phyloP scores from a whole-genome alignment of 64 coral and sea anemone species.

The Catalaphyllia jardinei region DNA sequence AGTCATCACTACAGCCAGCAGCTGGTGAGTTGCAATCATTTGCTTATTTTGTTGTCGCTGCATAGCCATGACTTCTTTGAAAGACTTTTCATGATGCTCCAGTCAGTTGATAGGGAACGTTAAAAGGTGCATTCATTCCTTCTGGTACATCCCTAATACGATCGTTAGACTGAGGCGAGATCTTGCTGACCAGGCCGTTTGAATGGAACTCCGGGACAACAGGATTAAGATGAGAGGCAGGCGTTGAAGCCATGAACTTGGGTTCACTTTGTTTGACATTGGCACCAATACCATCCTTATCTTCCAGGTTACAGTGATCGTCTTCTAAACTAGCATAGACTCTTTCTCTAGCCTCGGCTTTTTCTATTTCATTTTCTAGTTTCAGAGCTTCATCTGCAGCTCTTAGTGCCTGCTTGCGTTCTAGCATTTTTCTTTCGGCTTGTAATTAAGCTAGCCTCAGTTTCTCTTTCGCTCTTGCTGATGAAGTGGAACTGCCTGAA shows the following conservation, averaged over 20 bases:
- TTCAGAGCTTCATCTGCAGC: too few relatives aligned
- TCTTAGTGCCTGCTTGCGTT: too few relatives aligned
- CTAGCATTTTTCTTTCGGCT: neutral
- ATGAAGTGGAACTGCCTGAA: neutral
- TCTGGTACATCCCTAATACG: too few relatives aligned
- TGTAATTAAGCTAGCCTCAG: constrained; percentile 26
- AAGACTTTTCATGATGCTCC: neutral
- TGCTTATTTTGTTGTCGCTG: constrained; percentile 47
- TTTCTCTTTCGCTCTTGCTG: constrained; percentile 19
- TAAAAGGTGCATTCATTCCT: too few relatives aligned
- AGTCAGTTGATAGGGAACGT: neutral
- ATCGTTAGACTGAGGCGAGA: too few relatives aligned
- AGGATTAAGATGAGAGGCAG: neutral
- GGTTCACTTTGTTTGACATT: neutral
- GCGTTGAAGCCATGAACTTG: constrained; percentile 21
- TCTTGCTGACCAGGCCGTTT: neutral
- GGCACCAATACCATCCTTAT: neutral
- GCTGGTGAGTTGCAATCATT: constrained; percentile 49
- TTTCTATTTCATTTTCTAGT: too few relatives aligned
- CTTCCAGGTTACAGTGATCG: neutral
- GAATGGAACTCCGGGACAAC: neutral
- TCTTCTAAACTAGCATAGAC: constrained; percentile 10
- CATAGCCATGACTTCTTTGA: constrained; percentile 18
- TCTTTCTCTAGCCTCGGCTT: neutral
- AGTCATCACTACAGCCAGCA: constrained; percentile 44